phyloP scores from a whole-genome alignment of 2,888 invertebrate species.

The Aelia acuminata region DNA sequence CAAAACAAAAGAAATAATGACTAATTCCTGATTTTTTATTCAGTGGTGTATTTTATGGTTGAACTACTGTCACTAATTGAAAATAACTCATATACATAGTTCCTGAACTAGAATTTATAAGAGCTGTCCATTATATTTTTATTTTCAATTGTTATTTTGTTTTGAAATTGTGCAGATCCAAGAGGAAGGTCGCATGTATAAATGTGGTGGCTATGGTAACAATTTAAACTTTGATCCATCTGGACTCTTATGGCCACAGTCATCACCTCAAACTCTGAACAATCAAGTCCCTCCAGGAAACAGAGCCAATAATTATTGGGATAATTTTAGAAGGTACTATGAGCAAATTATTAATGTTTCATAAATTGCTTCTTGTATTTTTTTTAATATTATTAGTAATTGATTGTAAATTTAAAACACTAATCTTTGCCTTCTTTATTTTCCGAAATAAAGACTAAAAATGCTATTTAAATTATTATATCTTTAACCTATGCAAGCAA shows the following conservation, averaged over 20 bases:
- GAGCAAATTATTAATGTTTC: neutral
- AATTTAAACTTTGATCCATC: conserved; percentile 65
- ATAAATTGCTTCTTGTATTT: neutral
- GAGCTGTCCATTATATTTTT: neutral
- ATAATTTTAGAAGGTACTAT: conserved; percentile 89
- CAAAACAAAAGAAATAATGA: too few relatives aligned
- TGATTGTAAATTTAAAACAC: too few relatives aligned
- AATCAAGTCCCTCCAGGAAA: conserved; percentile 93
- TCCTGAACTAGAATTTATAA: neutral
- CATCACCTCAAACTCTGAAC: conserved; percentile 76
- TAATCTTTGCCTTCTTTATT: too few relatives aligned
- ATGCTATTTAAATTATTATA: too few relatives aligned
- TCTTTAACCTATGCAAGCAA: too few relatives aligned
- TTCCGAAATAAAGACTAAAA: too few relatives aligned
- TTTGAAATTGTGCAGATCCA: conserved; percentile 59
- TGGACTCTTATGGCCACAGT: conserved; percentile 67
- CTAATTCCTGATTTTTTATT: too few relatives aligned
- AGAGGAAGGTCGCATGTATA: conserved; percentile 63
- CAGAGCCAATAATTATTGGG: conserved; percentile 94
- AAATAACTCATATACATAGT: too few relatives aligned
- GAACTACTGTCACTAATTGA: too few relatives aligned
- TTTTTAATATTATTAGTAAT: too few relatives aligned
- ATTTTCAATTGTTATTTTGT: neutral
- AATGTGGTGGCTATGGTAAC: conserved; percentile 67
- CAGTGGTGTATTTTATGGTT: too few relatives aligned